Conservation (phyloP, 1,140 invertebrate species). For the Colletes gigas region DNA sequence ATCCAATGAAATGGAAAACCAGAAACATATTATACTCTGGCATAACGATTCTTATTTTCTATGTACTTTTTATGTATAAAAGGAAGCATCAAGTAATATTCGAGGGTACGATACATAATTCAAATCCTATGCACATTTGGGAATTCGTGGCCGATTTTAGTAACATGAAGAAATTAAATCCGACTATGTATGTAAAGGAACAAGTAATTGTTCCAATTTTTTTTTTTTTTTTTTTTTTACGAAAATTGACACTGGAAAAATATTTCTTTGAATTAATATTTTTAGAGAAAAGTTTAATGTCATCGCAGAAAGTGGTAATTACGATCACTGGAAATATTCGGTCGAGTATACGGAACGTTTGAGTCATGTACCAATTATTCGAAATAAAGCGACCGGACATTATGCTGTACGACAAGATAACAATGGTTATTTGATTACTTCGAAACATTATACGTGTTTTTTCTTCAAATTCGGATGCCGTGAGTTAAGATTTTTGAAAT, state of each 20-base stretch:
- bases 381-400: slow-evolving; percentile 82
- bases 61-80: slow-evolving; percentile 73
- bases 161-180: slow-evolving; percentile 87
- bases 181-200: slow-evolving; percentile 84
- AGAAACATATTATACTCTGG: slow-evolving; percentile 56
- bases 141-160: slow-evolving; percentile 88
- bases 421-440: slow-evolving; percentile 81
- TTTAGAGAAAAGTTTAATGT: slow-evolving; percentile 84
- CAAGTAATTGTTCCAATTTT: background rate
- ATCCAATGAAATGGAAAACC: slow-evolving; percentile 79
- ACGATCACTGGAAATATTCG: slow-evolving; percentile 86
- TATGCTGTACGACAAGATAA: slow-evolving; percentile 82
- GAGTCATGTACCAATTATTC: slow-evolving; percentile 84
- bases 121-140: slow-evolving; percentile 84
- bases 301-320: slow-evolving; percentile 84
- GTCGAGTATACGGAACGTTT: slow-evolving; percentile 85
- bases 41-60: slow-evolving; percentile 53
- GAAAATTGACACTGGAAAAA: background rate
- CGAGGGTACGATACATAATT: slow-evolving; percentile 79
- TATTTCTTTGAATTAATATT: slow-evolving; percentile 29
- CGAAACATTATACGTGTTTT: slow-evolving; percentile 85
- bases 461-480: slow-evolving; percentile 82
- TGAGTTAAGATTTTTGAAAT: slow-evolving; percentile 76
- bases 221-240: too few relatives aligned
- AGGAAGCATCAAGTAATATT: slow-evolving; percentile 69